Percentiles rank a stretch among this genome's conserved stretches.
Conservation (phyloP, 1,140 invertebrate species). For the Helicorthomorpha holstii region DNA sequence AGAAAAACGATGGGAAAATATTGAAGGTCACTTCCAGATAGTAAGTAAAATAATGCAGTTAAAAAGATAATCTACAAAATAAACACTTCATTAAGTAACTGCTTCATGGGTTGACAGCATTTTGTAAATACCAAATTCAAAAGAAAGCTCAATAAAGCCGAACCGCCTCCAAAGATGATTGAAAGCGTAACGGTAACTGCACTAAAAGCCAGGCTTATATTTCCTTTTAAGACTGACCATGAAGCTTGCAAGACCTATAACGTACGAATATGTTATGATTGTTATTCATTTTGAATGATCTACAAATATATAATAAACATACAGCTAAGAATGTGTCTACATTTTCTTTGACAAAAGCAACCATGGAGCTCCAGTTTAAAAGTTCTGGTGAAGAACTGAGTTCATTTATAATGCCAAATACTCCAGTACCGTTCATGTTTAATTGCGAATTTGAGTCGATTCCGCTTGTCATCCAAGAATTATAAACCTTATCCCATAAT, state of each 20-base stretch:
- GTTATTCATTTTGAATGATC: not conserved
- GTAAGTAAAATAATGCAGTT: conserved; percentile 85
- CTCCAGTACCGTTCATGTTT: conserved; percentile 49
- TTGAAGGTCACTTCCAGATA: conserved; percentile 67
- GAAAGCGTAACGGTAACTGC: conserved; percentile 71
- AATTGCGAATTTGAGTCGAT: conserved; percentile 39
- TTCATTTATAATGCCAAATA: conserved; percentile 40
- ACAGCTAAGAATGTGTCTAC: conserved; percentile 76
- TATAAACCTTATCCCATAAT: conserved; percentile 82
- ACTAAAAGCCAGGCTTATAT: conserved; percentile 75
- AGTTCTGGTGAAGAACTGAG: conserved; percentile 31
- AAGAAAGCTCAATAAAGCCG: conserved; percentile 81
- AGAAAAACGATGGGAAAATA: conserved; percentile 84
- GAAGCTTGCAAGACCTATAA: conserved; percentile 55
- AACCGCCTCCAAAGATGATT: conserved; percentile 73
- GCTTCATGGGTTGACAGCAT: conserved; percentile 1
- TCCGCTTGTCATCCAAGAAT: conserved; percentile 64
- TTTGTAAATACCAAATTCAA: conserved; percentile 57
- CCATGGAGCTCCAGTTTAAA: conserved; percentile 43
- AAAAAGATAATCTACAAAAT: conserved; percentile 71
- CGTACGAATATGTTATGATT: not conserved
- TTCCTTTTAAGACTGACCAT: conserved; percentile 83
- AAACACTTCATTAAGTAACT: conserved; percentile 1
- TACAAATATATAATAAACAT: conserved; percentile 11
- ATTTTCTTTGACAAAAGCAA: conserved; percentile 76